Conservation (phyloP, 2,113 vertebrate genomes). For the Xyliphius kryptos region DNA sequence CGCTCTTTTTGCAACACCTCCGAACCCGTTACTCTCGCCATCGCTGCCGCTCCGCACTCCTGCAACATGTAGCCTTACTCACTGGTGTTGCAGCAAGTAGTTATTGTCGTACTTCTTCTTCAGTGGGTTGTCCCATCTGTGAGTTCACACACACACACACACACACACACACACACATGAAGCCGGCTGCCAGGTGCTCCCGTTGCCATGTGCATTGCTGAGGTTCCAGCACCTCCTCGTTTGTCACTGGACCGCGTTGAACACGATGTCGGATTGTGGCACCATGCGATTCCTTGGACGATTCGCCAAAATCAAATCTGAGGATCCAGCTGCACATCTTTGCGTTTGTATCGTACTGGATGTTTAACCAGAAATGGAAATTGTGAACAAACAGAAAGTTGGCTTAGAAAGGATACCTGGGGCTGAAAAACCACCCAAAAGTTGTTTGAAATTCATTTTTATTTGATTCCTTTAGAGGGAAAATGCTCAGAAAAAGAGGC, state of each 20-base stretch:
- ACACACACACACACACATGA: too few species aligned
- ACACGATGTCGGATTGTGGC: slow-evolving; percentile 21
- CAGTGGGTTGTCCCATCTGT: slow-evolving; percentile 6
- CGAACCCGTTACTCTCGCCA: slow-evolving; percentile 1
- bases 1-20: not conserved
- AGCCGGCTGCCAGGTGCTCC: slow-evolving; percentile 16
- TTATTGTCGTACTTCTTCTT: too few species aligned
- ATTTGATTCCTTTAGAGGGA: too few species aligned
- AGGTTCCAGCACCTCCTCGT: slow-evolving; percentile 23
- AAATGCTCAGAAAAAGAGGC: too few species aligned
- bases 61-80: too few species aligned
- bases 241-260: slow-evolving; percentile 19
- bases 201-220: slow-evolving; percentile 28
- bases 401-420: too few species aligned
- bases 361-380: too few species aligned
- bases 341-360: too few species aligned
- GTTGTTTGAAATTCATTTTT: too few species aligned
- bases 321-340: not conserved
- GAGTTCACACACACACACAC: slow-evolving; percentile 5
- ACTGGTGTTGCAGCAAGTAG: too few species aligned
- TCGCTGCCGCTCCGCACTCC: not conserved
- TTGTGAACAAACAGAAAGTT: too few species aligned
- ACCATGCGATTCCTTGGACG: not conserved
- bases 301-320: not conserved
- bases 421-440: too few species aligned